phyloP scores from a whole-genome alignment of 2,888 invertebrate genomes.

The Xanthia icteritia region DNA sequence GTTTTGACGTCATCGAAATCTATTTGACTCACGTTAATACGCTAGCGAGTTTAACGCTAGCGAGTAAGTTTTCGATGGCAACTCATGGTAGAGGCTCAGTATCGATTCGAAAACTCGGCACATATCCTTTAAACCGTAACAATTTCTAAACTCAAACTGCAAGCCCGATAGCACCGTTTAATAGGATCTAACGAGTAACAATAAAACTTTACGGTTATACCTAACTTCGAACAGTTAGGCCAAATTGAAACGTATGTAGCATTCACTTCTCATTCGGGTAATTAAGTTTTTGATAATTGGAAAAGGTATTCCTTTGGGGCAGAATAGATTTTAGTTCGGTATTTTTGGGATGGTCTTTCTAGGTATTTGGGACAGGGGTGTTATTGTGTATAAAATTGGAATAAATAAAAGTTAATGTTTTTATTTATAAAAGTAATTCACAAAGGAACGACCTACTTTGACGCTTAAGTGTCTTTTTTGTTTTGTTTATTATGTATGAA shows the following conservation, averaged over 20 bases:
- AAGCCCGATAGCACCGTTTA: constrained; percentile 66
- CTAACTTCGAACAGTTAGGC: constrained; percentile 65
- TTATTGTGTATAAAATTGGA: constrained; percentile 10
- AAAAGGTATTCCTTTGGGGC: constrained; percentile 46
- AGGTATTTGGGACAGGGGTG: not conserved
- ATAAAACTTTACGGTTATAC: constrained; percentile 77
- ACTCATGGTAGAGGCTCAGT: too few species aligned
- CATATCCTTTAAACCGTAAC: constrained; percentile 35
- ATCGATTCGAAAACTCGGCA: constrained; percentile 34
- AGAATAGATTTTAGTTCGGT: constrained; percentile 30
- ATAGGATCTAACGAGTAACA: constrained; percentile 73
- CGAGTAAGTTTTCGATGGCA: too few species aligned
- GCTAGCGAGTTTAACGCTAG: too few species aligned
- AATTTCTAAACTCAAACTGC: constrained; percentile 55
- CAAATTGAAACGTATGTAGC: constrained; percentile 65
- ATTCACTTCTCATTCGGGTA: constrained; percentile 28
- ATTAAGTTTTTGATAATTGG: constrained; percentile 64
- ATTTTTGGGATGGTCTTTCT: constrained; percentile 17
- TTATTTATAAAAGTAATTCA: not conserved
- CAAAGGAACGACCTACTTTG: not conserved
- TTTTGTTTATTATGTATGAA: too few species aligned
- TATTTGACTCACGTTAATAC: too few species aligned
- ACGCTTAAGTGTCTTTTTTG: not conserved
- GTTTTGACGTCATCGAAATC: too few species aligned
- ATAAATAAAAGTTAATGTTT: constrained; percentile 4